Percentiles rank a stretch among this genome's conserved stretches.
Conservation (phyloP, 2,888 invertebrate species). For the Suillia variegata region DNA sequence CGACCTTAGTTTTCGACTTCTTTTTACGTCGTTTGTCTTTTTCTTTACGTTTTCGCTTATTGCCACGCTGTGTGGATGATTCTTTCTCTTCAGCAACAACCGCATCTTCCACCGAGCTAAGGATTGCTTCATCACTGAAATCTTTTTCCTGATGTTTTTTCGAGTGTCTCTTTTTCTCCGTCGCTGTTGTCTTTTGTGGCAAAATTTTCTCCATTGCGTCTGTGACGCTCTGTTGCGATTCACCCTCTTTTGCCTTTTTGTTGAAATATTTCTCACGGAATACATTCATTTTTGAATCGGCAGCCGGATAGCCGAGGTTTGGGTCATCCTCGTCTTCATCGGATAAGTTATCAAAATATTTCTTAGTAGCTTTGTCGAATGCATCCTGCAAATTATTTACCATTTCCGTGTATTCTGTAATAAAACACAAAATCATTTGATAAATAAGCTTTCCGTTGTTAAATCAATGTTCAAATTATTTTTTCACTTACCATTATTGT, state of each 20-base stretch:
- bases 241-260: slow-evolving; percentile 53
- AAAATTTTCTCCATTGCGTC: slow-evolving; percentile 21
- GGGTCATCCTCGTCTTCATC: slow-evolving; percentile 84
- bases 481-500: slow-evolving; percentile 80
- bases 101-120: slow-evolving; percentile 18
- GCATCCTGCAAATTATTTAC: slow-evolving; percentile 81
- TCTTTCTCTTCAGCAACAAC: slow-evolving; percentile 26
- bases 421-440: background rate
- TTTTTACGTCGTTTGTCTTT: slow-evolving; percentile 59
- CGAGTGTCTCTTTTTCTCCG: slow-evolving; percentile 26
- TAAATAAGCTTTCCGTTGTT: background rate
- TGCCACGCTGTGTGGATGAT: slow-evolving; percentile 35
- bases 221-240: slow-evolving; percentile 19
- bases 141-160: background rate
- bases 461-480: background rate
- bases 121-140: slow-evolving; percentile 12
- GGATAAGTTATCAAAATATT: slow-evolving; percentile 80
- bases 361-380: slow-evolving; percentile 80
- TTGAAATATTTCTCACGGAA: slow-evolving; percentile 62
- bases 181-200: slow-evolving; percentile 16
- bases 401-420: slow-evolving; percentile 84
- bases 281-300: slow-evolving; percentile 61
- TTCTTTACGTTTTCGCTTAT: slow-evolving; percentile 58
- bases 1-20: slow-evolving; percentile 44
- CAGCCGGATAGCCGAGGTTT: slow-evolving; percentile 69